Evolutionary conservation across 2,888 invertebrate genomes (phyloP).

Genomic region (Drosophila rubida): DNA sequence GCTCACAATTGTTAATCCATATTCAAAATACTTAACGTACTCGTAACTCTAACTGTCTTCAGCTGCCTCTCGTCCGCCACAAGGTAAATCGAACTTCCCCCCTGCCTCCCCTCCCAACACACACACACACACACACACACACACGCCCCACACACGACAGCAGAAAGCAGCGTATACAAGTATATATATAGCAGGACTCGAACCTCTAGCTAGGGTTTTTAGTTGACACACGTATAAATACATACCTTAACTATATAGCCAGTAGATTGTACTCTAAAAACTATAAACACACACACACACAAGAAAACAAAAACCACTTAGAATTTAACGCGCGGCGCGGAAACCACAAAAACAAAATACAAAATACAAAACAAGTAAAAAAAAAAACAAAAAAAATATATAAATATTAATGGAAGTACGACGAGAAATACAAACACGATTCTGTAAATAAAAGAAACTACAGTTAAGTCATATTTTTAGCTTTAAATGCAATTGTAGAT

Average conservation of each 20-base stretch:
- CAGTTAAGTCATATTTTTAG: constrained; percentile 85
- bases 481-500: constrained; percentile 83
- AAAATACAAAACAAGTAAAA: constrained; percentile 29
- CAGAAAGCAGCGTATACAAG: constrained; percentile 40
- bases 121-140: constrained; percentile 31
- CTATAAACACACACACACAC: constrained; percentile 33
- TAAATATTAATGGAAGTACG: constrained; percentile 14
- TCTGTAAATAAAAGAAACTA: constrained; percentile 81
- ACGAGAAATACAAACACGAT: constrained; percentile 21
- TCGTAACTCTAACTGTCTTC: constrained; percentile 40
- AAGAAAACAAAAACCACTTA: constrained; percentile 45
- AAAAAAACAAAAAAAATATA: constrained; percentile 35
- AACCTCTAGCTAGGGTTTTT: constrained; percentile 68
- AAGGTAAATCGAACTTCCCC: constrained; percentile 56
- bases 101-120: background rate
- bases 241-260: constrained; percentile 64
- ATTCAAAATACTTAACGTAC: too few species aligned
- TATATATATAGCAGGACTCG: background rate
- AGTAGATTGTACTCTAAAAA: constrained; percentile 81
- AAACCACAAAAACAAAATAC: constrained; percentile 35
- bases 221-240: constrained; percentile 42
- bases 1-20: constrained; percentile 32
- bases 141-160: too few species aligned
- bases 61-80: constrained; percentile 63
- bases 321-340: constrained; percentile 71